Base-by-base conservation (phyloP, 2,113 vertebrate genomes). In the Litocranius walleri region DNA sequence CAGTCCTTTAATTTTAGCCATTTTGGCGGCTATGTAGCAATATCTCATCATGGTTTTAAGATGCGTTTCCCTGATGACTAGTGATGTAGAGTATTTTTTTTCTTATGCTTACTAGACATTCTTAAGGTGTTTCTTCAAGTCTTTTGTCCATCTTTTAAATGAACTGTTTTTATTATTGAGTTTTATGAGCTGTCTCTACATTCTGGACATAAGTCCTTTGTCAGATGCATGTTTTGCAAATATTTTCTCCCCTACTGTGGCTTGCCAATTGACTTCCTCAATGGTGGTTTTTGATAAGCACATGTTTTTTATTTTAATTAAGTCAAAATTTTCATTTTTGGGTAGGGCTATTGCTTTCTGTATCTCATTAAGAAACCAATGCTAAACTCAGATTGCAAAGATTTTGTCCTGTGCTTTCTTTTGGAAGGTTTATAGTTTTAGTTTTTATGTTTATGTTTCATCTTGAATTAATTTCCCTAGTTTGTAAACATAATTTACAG, bases 401-500 rank as follows among this genome's bases (percentile, higher is more conserved):
- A 85, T 94, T 88, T 77, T 86, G 0, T 33, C 23, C 45, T 87
- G 4, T 64, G 12, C 54, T 90, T 94, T 90, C 50, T 97, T 94
- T 90, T 88, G 17, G 59, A 94, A 64, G 43, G n/a, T 27, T 92
- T 96, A 84, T 9, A 71, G 19, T 61, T 88, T 94, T 48, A 25
- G 83, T 10, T 96, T 96, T 74, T 61, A 61, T n/a, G 8, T 61
- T 89, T 83, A 93, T 45, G 36, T 54, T 17, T 5, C 50, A 95
- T 36, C 91, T 92, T 96, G 36, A 97, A 84, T 90, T 93, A 81
- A 96, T 88, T 84, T 16, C 50, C 43, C 57, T 88, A 61, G 80
- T 95, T 93, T 97, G 50, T 86, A 92, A 95, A 94, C 48, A 85
- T 54, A 82, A 92, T 85, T 88, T 59, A 96, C 1, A 91, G 67